These are phyloP conservation scores for Sphaerophoria rueppellii DNA, from an alignment of 2,888 invertebrate species.

Conservation along the genomic window DNA sequence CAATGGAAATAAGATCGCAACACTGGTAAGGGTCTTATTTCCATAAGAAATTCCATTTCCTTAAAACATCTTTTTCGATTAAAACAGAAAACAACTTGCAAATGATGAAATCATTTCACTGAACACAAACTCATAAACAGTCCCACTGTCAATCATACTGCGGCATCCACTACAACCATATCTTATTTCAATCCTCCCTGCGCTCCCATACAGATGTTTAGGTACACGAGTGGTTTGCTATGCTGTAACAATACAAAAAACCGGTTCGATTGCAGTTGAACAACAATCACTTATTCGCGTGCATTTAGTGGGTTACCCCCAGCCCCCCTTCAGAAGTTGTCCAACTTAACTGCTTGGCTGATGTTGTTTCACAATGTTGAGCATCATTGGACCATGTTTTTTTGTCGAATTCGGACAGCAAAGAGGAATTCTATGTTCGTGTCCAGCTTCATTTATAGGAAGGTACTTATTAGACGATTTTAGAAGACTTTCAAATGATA, in stretches of 20 bases:
- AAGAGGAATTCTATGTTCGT: conserved; percentile 1
- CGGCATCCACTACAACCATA: conserved; percentile 56
- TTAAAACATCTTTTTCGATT: no score
- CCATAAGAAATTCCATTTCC: no score
- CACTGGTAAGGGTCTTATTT: conserved; percentile 53
- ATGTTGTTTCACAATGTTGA: conserved; percentile 63
- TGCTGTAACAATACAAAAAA: conserved; percentile 62
- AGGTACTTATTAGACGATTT: not conserved
- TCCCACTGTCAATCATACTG: not conserved
- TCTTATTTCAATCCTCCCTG: conserved; percentile 52
- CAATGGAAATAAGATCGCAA: not conserved
- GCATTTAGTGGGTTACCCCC: conserved; percentile 17
- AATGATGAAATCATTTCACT: not conserved
- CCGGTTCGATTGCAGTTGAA: conserved; percentile 71
- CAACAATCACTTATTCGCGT: conserved; percentile 70
- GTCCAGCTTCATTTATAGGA: not conserved
- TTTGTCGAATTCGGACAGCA: conserved; percentile 11
- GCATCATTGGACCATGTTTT: conserved; percentile 69
- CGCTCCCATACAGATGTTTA: not conserved
- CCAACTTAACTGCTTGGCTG: conserved; percentile 29
- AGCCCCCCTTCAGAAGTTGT: conserved; percentile 29
- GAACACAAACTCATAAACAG: not conserved
- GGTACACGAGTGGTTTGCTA: conserved; percentile 41
- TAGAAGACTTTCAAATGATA: conserved; percentile 30
- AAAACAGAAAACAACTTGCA: no score